phyloP scores from a whole-genome alignment of 2,797 vertebrate species.

The Mionectes olivaceus region DNA sequence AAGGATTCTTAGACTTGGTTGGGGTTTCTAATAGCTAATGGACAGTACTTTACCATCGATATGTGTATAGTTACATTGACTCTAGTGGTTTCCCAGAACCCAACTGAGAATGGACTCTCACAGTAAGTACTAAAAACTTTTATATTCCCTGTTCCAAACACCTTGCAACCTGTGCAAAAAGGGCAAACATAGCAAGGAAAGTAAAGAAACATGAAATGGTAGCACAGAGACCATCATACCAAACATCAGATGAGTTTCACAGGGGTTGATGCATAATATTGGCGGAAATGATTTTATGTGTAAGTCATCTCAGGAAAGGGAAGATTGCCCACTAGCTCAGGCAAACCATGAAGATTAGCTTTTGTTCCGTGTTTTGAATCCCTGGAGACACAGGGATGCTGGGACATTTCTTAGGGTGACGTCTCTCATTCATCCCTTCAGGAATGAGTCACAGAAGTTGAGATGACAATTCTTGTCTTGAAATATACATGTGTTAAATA shows the following conservation, averaged over 20 bases:
- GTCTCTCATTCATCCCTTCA: conserved; percentile 78
- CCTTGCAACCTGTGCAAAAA: not conserved
- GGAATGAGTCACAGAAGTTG: conserved; percentile 64
- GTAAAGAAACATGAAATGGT: not conserved
- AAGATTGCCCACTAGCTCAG: not conserved
- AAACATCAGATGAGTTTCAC: not conserved
- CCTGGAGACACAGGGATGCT: conserved; percentile 49
- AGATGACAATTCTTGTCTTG: conserved; percentile 66
- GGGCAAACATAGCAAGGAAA: not conserved
- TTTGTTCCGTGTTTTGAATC: conserved; percentile 13
- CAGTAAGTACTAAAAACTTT: not conserved
- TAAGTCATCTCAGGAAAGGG: not conserved
- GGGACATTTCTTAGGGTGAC: conserved; percentile 74
- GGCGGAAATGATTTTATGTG: not conserved
- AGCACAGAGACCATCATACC: not conserved
- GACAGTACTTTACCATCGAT: not conserved
- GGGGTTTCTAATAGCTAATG: not conserved
- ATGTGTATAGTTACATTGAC: not conserved
- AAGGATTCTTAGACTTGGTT: not conserved
- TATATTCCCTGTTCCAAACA: not conserved
- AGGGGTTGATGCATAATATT: not conserved
- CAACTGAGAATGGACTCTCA: not conserved
- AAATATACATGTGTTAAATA: conserved; percentile 68
- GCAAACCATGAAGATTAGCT: not conserved
- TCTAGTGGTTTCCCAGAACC: not conserved